Evolutionary conservation across 1,140 invertebrate species (phyloP), one percentile per base, ranked within the genome.

Genomic region (Bombus affinis): DNA sequence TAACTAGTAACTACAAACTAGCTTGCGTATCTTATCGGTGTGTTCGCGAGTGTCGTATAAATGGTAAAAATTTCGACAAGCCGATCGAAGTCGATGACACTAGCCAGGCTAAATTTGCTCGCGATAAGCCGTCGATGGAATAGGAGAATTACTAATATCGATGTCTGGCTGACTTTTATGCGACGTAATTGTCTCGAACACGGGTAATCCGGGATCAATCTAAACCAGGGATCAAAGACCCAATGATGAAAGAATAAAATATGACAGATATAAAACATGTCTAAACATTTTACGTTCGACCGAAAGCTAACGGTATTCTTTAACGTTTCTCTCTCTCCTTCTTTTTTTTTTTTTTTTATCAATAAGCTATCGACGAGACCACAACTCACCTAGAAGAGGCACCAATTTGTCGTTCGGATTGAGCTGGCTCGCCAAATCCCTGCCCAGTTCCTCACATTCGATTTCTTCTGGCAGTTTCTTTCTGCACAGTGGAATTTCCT

Each of bases 381-480:
- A 32, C n/a, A 1, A 62, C 95, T 96, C 92, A 97, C 97, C 96
- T 89, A 98, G 94, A 88, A 98, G 96, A 73, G 96, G 96, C 90
- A 97, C 96, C 75, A 98, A 96, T 92, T 97, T 97, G 88, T 97
- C 97, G 53, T 96, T 96, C 28, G 96, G 96, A 53, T 96, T 95
- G 79, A 98, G 95, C 83, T 97, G 96, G 93, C 96, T 96, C 47
- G 97, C 97, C 71, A 98, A 95, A 92, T 98, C 97, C 86, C 96
- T 93, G 37, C 97, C 97, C 78, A 98, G 95, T 89, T 96, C 95
- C 90, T 98, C 98, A 95, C 97, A 98, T 87, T 98, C 98, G 82
- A 98, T 96, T 94, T 98, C 98, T 92, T 98, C 98, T 75, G 97
- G 96, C 28, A 97, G 95, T 76, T 97, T 97, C 94, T 95, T 95